Conservation (phyloP, 2,888 invertebrate species). For the Eupithecia subfuscata region DNA sequence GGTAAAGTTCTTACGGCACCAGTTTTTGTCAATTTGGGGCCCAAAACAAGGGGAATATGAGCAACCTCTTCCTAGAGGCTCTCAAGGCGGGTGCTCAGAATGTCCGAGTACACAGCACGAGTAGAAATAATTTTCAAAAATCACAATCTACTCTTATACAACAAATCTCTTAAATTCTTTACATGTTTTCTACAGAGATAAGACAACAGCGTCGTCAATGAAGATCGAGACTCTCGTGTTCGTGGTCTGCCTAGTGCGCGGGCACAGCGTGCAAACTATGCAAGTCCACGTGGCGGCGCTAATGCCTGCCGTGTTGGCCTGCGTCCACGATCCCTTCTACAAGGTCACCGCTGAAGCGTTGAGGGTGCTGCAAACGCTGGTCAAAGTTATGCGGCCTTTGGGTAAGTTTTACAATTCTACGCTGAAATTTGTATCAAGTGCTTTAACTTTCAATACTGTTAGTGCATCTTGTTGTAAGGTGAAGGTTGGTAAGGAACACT, state of each 20-base stretch:
- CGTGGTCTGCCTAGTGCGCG: slow-evolving; percentile 91
- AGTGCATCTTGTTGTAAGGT: no score
- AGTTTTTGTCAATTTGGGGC: no score
- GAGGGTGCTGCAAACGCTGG: slow-evolving; percentile 95
- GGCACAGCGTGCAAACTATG: slow-evolving; percentile 91
- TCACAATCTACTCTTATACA: no score
- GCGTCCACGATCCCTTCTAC: slow-evolving; percentile 98
- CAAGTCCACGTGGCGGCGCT: slow-evolving; percentile 91
- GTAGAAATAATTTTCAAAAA: no score
- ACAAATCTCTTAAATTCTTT: neutral
- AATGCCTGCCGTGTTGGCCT: slow-evolving; percentile 93
- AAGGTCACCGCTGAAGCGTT: slow-evolving; percentile 99
- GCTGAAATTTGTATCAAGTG: neutral
- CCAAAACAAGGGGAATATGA: no score
- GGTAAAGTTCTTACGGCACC: no score
- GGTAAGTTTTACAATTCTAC: slow-evolving; percentile 71
- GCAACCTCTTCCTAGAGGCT: no score
- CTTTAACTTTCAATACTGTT: no score
- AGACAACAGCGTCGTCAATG: slow-evolving; percentile 98
- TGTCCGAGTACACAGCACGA: no score
- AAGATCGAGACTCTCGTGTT: slow-evolving; percentile 98
- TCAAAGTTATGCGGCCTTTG: slow-evolving; percentile 95
- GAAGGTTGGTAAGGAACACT: no score
- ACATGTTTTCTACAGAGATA: slow-evolving; percentile 84
- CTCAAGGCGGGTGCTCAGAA: no score